Base-by-base conservation (phyloP, 2,113 vertebrate species). In the Onychorhynchus coronatus region DNA sequence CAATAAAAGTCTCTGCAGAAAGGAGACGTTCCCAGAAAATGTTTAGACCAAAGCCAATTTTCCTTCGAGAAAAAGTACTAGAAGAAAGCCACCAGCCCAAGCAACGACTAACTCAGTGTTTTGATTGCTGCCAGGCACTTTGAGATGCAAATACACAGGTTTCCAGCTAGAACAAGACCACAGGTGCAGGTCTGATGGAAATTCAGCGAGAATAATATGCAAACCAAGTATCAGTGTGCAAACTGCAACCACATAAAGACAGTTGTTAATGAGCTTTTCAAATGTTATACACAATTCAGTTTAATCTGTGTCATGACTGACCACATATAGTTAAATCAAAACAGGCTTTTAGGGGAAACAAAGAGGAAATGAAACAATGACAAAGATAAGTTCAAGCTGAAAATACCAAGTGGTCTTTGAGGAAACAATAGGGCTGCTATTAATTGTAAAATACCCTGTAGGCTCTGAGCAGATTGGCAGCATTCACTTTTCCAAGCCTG, bases 311-410 rank as follows among this genome's bases (percentile, higher is more conserved):
- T 72, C 70, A 53, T 61, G 84, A 68, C 31, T 85, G 87, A 78
- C 74, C 41, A 91, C 84, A 87, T 53, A 94, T 89, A 95, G 89
- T 94, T 94, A 91, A 94, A 95, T 72, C 65, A 93, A 91, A 95
- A 88, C 91, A 85, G 41, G 33, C 89, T 93, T 87, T 82, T 61
- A 85, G 71, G 52, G 49, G 61, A 91, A 96, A 89, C 39, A 95
- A 92, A 95, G 49, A 92, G 89, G 94, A 95, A 95, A 91, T 87
- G 39, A 93, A 96, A 94, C 94, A 97, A 95, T 88, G 56, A 58
- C 66, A 94, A 95, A 89, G 91, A 93, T 93, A 94, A 73, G 37
- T 87, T 96, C 76, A 75, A 92, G 56, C 91, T 96, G 95, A 95
- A 93, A 94, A 95, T 91, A 93, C 49, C 49, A 91, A 91, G 44